A percentile compares a stretch with the other conserved stretches of the same genome.
phyloP scores from a whole-genome alignment of 2,797 vertebrate species.

The Tragelaphus eurycerus region DNA sequence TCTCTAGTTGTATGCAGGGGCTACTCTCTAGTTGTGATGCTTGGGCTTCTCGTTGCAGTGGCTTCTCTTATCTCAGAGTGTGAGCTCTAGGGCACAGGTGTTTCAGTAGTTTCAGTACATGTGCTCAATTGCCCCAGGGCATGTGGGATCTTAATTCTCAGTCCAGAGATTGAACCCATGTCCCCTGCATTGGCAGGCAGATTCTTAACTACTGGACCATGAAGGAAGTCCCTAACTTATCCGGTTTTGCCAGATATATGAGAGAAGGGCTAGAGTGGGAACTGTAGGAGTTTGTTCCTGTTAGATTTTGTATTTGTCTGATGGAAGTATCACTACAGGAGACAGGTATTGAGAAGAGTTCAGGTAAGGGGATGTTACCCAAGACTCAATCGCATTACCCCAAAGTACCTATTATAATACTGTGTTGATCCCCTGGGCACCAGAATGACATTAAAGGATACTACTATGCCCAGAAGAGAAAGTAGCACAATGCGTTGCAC shows the following conservation, averaged over 20 bases:
- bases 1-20: neutral
- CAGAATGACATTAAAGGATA: neutral
- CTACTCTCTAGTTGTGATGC: neutral
- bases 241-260: neutral
- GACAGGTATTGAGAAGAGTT: neutral
- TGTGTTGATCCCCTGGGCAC: rapidly evolving
- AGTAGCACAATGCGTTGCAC: neutral
- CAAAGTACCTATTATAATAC: neutral
- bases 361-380: neutral
- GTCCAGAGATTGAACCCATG: neutral
- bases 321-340: neutral
- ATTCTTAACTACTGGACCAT: neutral
- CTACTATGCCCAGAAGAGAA: neutral
- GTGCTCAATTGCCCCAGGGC: neutral
- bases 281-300: neutral
- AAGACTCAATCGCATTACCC: rapidly evolving
- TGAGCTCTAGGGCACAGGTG: neutral
- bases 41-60: neutral
- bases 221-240: neutral
- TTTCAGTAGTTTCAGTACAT: neutral
- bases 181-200: neutral
- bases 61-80: neutral
- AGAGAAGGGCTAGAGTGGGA: neutral
- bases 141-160: neutral
- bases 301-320: neutral